Base-by-base conservation (phyloP, 2,113 vertebrate genomes). In the Periophthalmodon schlosseri region DNA sequence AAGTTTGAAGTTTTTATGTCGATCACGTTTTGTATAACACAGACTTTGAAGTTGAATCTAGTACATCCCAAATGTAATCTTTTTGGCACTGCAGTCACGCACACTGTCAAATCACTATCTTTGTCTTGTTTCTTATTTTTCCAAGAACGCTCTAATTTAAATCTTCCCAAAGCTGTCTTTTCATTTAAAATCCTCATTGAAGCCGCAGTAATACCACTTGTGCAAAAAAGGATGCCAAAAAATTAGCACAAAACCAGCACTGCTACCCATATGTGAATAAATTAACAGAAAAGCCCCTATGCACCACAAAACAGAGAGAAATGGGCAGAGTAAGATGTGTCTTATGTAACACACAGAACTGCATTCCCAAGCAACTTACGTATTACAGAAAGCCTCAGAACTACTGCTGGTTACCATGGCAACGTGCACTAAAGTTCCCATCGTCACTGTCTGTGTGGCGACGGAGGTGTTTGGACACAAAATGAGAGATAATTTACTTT, bases 281-380 rank as follows among this genome's bases (percentile, higher is more conserved):
- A 90, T 87, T 78, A 84, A 89, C 87, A 84, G 87, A 88, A 91
- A 92, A 90, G 79, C 86, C 89, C 57, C 87, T 73, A 71, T 83
- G 76, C 73, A 57, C 12, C 20, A 68, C 39, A 68, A 47, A 68
- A 77, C 33, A 75, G 18, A 75, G 69, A 60, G 70, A 60, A 68
- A 72, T 50, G 77, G 36, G 72, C 77, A 81, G 78, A 85, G 81
- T 74, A 79, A 79, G 82, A 70, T 73, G 28, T 75, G 65, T 84
- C 85, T 90, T 90, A 92, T 84, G 89, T 88, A 92, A 91, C 82
- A 82, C 58, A 75, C 56, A 83, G 75, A 60, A 75, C 82, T 77
- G 88, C 84, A 90, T 91, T 91, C 85, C 80, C 83, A 78, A 81
- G 86, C 82, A 88, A 89, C 85, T 89, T 88, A 56, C 20, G 52